Evolutionary conservation across 2,113 vertebrate species (phyloP), one percentile per base, ranked within the genome.

Genomic region (Rostratula benghalensis): DNA sequence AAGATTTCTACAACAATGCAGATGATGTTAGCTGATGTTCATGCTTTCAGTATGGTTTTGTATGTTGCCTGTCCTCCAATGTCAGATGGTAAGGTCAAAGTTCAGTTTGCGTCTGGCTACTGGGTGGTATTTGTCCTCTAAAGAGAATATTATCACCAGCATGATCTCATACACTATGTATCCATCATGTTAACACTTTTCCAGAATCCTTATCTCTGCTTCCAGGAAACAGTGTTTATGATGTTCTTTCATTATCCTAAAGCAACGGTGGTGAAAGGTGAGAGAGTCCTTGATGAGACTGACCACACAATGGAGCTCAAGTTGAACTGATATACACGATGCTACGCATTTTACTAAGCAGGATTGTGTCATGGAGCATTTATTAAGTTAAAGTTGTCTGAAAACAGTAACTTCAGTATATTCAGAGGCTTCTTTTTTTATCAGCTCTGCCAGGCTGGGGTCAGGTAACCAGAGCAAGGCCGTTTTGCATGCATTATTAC

Each of bases 211-310:
- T 97, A 97, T 96, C 96, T 96, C 69, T 94, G 91, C 93, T 59
- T 96, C 80, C 93, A 95, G 85, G 87, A 96, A 94, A 68, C 54
- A 11, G 57, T 90, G 68, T 90, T 97, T 95, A 94, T 89, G 92
- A 89, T 96, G 83, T 82, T 96, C 87, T 94, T 96, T 96, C 77
- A 86, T 97, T 93, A 97, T 94, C 82, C 90, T 86, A 73, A 39
- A 92, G 84, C 91, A 89, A 59, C 73, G 35, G 68, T 78, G 77
- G 95, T 82, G 88, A 97, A 93, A 97, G 86, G 83, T 97, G 94
- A 97, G 96, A 70, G 60, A 96, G 89, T 79, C 90, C 90, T 97
- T 97, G 89, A 96, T 95, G 91, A 97, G 71, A 79, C 70, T 90
- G 82, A 97, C 91, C 46, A 94, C 71, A 67, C 78, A 93, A 43